phyloP scores from a whole-genome alignment of 2,797 vertebrate genomes.

The Sternotherus odoratus region DNA sequence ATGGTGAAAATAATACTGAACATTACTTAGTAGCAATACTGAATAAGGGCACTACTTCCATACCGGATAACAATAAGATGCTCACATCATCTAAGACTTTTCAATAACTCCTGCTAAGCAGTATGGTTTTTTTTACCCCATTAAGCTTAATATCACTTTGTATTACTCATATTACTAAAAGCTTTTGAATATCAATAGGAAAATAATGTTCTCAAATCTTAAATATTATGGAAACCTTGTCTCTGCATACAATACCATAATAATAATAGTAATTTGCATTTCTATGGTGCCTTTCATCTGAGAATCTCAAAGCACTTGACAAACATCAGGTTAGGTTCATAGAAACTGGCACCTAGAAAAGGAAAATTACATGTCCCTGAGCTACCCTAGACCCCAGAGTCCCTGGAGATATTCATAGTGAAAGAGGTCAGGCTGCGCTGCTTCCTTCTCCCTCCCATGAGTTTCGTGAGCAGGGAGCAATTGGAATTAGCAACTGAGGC shows the following conservation, averaged over 20 bases:
- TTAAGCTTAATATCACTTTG: not conserved
- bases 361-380: not conserved
- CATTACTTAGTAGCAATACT: constrained; percentile 6
- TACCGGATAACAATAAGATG: not conserved
- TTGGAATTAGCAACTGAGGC: not conserved
- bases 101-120: constrained; percentile 12
- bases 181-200: constrained; percentile 8
- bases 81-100: constrained; percentile 13
- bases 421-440: not conserved
- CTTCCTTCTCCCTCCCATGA: not conserved
- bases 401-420: not conserved
- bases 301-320: constrained; percentile 16
- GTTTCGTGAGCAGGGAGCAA: not conserved
- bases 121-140: not conserved
- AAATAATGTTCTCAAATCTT: constrained; percentile 9
- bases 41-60: constrained; percentile 23
- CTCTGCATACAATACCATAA: constrained; percentile 36
- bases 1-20: constrained; percentile 25
- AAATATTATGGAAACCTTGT: constrained; percentile 52
- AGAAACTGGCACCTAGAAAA: not conserved
- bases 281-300: constrained; percentile 35
- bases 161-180: constrained; percentile 16
- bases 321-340: constrained; percentile 1
- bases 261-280: constrained; percentile 34
- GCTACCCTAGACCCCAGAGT: not conserved